A percentile compares a stretch with the other conserved stretches of the same genome.
Conservation (phyloP, 2,888 invertebrate genomes). For the Candidula unifasciata region DNA sequence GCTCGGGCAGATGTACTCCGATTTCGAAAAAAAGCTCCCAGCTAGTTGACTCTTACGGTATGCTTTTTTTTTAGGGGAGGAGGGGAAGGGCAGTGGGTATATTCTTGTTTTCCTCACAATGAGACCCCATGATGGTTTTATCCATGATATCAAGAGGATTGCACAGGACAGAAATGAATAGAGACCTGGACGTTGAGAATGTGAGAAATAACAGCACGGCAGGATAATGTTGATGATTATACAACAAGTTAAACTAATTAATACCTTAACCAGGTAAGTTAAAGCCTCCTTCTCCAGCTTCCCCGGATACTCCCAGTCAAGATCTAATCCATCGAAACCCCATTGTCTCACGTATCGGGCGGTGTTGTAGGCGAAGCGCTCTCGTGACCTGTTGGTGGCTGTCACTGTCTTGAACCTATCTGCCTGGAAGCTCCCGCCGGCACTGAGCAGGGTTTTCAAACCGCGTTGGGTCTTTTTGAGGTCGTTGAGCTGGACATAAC, state of each 20-base stretch:
- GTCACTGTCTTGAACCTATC: conserved; percentile 50
- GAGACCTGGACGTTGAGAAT: too few species aligned
- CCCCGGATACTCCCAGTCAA: conserved; percentile 75
- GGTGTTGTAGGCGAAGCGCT: conserved; percentile 61
- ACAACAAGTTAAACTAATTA: not conserved
- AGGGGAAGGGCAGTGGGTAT: too few species aligned
- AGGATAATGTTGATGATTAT: too few species aligned
- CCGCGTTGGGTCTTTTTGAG: conserved; percentile 63
- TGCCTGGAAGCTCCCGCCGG: conserved; percentile 65
- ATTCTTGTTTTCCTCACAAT: too few species aligned
- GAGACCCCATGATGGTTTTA: too few species aligned
- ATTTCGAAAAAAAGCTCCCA: too few species aligned
- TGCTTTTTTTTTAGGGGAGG: too few species aligned
- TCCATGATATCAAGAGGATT: too few species aligned
- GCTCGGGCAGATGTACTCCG: too few species aligned
- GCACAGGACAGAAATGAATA: too few species aligned
- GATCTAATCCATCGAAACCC: conserved; percentile 71
- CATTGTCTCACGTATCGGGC: conserved; percentile 62
- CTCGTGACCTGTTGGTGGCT: conserved; percentile 54
- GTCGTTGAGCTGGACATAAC: conserved; percentile 57
- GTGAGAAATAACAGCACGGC: too few species aligned
- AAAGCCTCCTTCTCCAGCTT: conserved; percentile 49
- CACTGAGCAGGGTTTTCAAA: conserved; percentile 69
- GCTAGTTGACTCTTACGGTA: too few species aligned
- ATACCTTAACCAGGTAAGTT: conserved; percentile 35